A percentile compares a stretch with the other conserved stretches of the same genome.
Conservation (phyloP, 2,888 invertebrate genomes). For the Spatulosminthurus flaviceps region DNA sequence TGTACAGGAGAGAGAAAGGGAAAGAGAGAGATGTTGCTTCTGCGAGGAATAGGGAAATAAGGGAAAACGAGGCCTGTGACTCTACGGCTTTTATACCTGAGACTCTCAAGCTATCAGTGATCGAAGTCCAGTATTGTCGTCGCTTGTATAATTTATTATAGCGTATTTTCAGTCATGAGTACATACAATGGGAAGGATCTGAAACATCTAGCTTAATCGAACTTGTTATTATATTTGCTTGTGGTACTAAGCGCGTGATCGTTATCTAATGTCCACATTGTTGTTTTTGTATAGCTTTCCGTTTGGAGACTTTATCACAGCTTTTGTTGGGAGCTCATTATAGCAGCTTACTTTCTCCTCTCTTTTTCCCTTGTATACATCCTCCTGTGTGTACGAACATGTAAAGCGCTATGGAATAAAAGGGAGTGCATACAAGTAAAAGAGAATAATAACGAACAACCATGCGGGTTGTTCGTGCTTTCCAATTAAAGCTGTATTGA, state of each 20-base stretch:
- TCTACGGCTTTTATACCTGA: conserved; percentile 53
- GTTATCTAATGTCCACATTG: conserved; percentile 25
- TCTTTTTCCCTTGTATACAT: background rate
- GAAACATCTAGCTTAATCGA: background rate
- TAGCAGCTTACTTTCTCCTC: background rate
- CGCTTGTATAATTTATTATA: background rate
- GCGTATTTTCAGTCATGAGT: background rate
- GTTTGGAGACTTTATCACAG: background rate
- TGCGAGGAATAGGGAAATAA: conserved; percentile 52
- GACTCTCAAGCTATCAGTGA: conserved; percentile 17
- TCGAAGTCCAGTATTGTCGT: background rate
- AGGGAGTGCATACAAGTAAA: background rate
- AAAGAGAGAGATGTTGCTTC: conserved; percentile 49
- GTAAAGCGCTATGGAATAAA: too few species aligned
- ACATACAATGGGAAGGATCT: background rate
- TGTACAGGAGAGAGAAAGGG: too few species aligned
- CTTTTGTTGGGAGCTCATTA: background rate
- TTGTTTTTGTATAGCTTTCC: background rate
- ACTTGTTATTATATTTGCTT: conserved; percentile 11
- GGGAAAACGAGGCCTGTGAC: conserved; percentile 60
- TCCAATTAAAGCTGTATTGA: background rate
- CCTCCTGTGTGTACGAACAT: background rate
- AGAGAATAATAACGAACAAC: too few species aligned
- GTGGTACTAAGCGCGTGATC: conserved; percentile 52
- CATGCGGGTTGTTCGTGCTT: background rate